Percentiles rank a stretch among this genome's conserved stretches.
phyloP scores from a whole-genome alignment of 1,140 invertebrate species.

The Pogonus chalceus region DNA sequence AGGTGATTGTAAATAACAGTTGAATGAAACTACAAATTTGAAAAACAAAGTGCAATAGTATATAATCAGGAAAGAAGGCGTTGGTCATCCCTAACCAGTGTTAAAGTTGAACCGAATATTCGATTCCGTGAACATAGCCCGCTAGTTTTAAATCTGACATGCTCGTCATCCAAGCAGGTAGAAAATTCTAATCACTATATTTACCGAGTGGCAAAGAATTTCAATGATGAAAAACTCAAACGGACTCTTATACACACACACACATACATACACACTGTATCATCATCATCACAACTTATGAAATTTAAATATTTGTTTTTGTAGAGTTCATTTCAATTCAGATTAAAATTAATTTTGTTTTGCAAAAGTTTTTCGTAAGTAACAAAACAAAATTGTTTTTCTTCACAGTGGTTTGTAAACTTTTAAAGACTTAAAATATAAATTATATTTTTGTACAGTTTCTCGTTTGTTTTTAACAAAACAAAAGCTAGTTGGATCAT shows the following conservation, averaged over 20 bases:
- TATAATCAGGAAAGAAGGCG: background rate
- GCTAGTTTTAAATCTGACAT: constrained; percentile 5
- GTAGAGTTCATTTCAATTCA: background rate
- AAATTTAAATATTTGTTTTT: background rate
- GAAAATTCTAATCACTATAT: background rate
- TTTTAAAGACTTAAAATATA: too few relatives aligned
- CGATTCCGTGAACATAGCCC: background rate
- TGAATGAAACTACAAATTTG: too few relatives aligned
- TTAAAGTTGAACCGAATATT: background rate
- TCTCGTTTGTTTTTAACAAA: too few relatives aligned
- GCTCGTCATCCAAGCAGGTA: background rate
- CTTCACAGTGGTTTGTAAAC: too few relatives aligned
- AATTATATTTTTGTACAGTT: too few relatives aligned
- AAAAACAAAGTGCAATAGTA: too few relatives aligned
- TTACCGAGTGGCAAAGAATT: background rate
- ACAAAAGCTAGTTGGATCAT: too few relatives aligned
- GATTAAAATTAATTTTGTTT: background rate
- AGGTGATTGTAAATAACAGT: too few relatives aligned
- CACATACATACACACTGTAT: too few relatives aligned
- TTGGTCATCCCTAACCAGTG: background rate
- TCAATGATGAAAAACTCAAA: background rate
- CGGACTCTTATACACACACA: too few relatives aligned
- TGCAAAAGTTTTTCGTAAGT: too few relatives aligned
- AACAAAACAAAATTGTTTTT: too few relatives aligned
- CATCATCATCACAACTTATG: background rate